phyloP scores from a whole-genome alignment of 1,140 invertebrate species.

The Drosophila watanabei region DNA sequence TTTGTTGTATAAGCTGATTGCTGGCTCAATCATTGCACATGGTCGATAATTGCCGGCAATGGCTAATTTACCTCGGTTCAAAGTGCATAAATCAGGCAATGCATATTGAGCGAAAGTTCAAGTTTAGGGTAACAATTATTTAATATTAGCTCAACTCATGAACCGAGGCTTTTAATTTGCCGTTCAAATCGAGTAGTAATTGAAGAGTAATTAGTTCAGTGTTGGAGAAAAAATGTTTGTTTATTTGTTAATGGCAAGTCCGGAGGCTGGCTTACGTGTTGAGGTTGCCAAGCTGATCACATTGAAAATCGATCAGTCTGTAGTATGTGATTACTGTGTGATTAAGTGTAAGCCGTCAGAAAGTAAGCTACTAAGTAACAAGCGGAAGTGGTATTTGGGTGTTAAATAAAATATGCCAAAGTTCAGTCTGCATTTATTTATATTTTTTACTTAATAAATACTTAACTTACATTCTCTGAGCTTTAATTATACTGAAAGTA shows the following conservation, averaged over 20 bases:
- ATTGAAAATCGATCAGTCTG: constrained; percentile 27
- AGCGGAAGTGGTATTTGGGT: background rate
- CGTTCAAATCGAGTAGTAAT: constrained; percentile 12
- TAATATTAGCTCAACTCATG: constrained; percentile 20
- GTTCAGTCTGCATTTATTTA: background rate
- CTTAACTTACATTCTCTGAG: too few species aligned
- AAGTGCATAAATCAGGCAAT: constrained; percentile 49
- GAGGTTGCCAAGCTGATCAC: constrained; percentile 32
- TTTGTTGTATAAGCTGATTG: constrained; percentile 36
- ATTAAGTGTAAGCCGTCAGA: background rate
- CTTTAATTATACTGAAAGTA: background rate
- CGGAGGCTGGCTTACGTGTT: constrained; percentile 4
- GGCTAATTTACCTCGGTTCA: constrained; percentile 50
- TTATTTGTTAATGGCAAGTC: constrained; percentile 10
- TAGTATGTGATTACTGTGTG: background rate
- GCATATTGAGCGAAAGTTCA: constrained; percentile 30
- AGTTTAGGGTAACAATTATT: constrained; percentile 36
- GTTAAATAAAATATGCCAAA: background rate
- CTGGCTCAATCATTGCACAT: constrained; percentile 35
- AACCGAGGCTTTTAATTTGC: constrained; percentile 10
- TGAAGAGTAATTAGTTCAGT: constrained; percentile 32
- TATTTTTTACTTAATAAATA: too few species aligned
- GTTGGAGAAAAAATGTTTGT: constrained; percentile 23
- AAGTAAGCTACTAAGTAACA: background rate
- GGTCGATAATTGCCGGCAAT: constrained; percentile 48